Base-by-base conservation (phyloP, 30 jellyfish, hydroid and myxozoan species). In the Turritopsis rubra region DNA sequence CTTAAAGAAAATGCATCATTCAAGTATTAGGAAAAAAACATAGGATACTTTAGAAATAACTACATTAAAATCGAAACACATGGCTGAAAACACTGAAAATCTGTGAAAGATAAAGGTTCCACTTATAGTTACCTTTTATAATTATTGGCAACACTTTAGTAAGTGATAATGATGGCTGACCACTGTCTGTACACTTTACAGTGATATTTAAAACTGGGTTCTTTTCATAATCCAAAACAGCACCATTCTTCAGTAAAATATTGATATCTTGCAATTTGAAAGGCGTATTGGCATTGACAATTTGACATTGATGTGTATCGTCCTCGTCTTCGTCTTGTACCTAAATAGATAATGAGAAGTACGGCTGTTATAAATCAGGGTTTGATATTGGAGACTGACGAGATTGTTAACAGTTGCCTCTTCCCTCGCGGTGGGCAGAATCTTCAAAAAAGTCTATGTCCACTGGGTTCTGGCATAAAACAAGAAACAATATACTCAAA, bases 161-260 rank as follows among this genome's bases (percentile, higher is more conserved):
- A 7, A 68, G 28, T 0, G 77, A 68, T 27, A 68, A 68, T n/a
- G 77, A 79, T 23, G 84, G 80, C 0, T 81, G 75, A 66, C 79
- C 88, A 73, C 81, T 81, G 85, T 91, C 98, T 19, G 86, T 26
- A 78, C 98, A 91, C 22, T 72, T 20, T 60, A 91, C 41, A 22
- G 75, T 75, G 23, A 91, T 73, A 53, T 31, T 28, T 0, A 78
- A 85, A 27, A 22, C 60, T 72, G 81, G 84, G 71, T 81, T 52
- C 0, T 87, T 71, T 7, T 75, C 95, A 9, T 88, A 74, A 52
- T 95, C 88, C 75, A 88, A 90, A 76, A 78, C 80, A 66, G 78
- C 96, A 53, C 83, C 88, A 20, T 31, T 75, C 84, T 79, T 85
- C 28, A 25, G 21, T 21, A 88, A 89, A 28, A 90, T 85, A 24